A percentile compares a stretch with the other conserved stretches of the same genome.
Evolutionary conservation across 2,113 vertebrate species (phyloP).

Genomic region (Esox niger): DNA sequence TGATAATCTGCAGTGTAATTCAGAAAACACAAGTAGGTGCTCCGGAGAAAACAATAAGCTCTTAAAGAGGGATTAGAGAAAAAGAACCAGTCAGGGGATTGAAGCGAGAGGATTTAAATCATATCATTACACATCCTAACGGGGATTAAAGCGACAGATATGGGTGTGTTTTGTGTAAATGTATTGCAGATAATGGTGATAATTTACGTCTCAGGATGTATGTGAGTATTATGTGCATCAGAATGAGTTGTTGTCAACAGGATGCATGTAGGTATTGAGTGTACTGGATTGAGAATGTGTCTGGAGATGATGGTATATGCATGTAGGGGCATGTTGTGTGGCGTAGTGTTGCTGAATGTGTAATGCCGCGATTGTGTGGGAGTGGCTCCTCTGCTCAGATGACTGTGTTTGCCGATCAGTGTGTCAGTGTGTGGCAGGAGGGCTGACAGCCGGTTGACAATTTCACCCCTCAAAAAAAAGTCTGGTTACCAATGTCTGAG

Average conservation of each 20-base stretch:
- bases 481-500: neutral
- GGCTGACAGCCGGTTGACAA: neutral
- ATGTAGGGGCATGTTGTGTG: too few species aligned
- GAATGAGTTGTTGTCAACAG: neutral
- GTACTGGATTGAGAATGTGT: neutral
- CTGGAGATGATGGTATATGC: neutral
- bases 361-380: neutral
- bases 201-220: neutral
- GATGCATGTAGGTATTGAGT: neutral
- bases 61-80: neutral
- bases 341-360: neutral
- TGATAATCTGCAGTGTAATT: constrained; percentile 15
- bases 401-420: constrained; percentile 4
- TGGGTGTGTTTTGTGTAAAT: too few species aligned
- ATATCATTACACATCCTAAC: too few species aligned
- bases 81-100: neutral
- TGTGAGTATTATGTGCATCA: neutral
- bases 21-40: constrained; percentile 7
- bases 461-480: constrained; percentile 1
- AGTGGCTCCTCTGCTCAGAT: neutral
- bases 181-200: too few species aligned
- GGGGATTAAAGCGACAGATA: too few species aligned
- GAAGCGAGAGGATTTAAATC: neutral
- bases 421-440: constrained; percentile 5
- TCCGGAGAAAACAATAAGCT: too few species aligned